These are phyloP conservation scores for Pantherophis guttatus DNA, from an alignment of 2,113 vertebrate genomes.

Conservation along the genomic window DNA sequence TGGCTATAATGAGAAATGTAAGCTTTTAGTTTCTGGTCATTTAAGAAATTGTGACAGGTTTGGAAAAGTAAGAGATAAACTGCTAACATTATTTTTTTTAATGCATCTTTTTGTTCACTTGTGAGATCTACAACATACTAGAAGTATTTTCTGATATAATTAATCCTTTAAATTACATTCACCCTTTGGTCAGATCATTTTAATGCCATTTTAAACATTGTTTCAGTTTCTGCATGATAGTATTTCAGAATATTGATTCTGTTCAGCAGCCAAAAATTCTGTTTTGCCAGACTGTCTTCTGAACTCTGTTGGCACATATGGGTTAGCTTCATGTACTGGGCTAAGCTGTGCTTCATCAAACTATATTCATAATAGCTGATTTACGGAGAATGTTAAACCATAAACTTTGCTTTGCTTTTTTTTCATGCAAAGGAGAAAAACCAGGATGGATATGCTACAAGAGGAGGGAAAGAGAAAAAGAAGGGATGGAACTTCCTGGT, in stretches of 20 bases:
- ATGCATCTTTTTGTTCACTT: neutral
- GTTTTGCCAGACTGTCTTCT: neutral
- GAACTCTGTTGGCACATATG: neutral
- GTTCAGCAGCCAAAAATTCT: neutral
- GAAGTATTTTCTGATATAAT: neutral
- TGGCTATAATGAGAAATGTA: neutral
- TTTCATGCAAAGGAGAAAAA: neutral
- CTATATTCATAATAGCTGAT: neutral
- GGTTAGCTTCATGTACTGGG: neutral
- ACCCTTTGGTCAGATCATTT: neutral
- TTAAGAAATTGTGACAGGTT: neutral
- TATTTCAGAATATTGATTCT: neutral
- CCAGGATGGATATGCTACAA: neutral
- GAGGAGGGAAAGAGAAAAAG: neutral
- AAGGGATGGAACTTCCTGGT: neutral
- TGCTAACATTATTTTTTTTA: neutral
- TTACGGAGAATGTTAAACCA: neutral
- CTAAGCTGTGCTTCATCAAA: neutral
- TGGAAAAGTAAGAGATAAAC: neutral
- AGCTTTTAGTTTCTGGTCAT: neutral
- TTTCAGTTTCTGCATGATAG: neutral
- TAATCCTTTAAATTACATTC: neutral
- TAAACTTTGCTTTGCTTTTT: neutral
- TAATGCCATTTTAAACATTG: neutral
- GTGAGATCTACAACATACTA: neutral